These are phyloP conservation scores for Zaprionus camerounensis DNA, from an alignment of 1,140 invertebrate genomes.

Conservation along the genomic window DNA sequence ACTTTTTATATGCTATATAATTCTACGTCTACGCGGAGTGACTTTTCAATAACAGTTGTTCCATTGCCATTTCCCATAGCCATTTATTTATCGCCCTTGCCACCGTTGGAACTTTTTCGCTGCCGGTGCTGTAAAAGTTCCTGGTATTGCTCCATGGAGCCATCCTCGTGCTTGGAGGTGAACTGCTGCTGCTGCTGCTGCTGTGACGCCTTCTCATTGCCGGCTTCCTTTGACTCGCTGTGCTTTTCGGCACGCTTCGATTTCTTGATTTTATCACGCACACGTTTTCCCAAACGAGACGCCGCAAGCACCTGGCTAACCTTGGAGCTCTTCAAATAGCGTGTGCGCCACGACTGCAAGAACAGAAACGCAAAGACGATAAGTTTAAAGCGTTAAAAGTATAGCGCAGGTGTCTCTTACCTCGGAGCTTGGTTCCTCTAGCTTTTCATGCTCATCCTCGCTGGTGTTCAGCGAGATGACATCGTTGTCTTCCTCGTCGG, in stretches of 20 bases:
- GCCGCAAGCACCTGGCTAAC: slow-evolving; percentile 86
- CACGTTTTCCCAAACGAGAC: slow-evolving; percentile 85
- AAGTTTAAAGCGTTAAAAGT: slow-evolving; percentile 8
- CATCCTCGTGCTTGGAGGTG: slow-evolving; percentile 78
- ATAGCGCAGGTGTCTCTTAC: slow-evolving; percentile 30
- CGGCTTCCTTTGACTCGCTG: slow-evolving; percentile 33
- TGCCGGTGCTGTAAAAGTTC: slow-evolving; percentile 75
- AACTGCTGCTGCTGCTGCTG: slow-evolving; percentile 48
- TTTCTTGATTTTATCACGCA: slow-evolving; percentile 86
- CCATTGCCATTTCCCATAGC: slow-evolving; percentile 6
- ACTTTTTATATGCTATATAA: slow-evolving; percentile 57
- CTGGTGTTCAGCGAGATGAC: slow-evolving; percentile 78
- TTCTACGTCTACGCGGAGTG: slow-evolving; percentile 22
- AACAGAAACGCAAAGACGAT: background rate
- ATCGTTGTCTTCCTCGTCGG: slow-evolving; percentile 71
- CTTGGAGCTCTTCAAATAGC: slow-evolving; percentile 85
- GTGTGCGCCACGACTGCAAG: slow-evolving; percentile 75
- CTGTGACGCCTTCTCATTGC: slow-evolving; percentile 26
- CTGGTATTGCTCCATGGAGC: slow-evolving; percentile 80
- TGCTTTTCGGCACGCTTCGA: slow-evolving; percentile 84
- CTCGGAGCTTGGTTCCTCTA: slow-evolving; percentile 50
- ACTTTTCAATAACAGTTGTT: slow-evolving; percentile 70
- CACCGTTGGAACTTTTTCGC: slow-evolving; percentile 67
- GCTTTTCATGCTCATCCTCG: slow-evolving; percentile 74
- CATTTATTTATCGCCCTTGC: slow-evolving; percentile 66